Evolutionary conservation across 2,113 vertebrate species (phyloP).

Genomic region (Nanorana parkeri): DNA sequence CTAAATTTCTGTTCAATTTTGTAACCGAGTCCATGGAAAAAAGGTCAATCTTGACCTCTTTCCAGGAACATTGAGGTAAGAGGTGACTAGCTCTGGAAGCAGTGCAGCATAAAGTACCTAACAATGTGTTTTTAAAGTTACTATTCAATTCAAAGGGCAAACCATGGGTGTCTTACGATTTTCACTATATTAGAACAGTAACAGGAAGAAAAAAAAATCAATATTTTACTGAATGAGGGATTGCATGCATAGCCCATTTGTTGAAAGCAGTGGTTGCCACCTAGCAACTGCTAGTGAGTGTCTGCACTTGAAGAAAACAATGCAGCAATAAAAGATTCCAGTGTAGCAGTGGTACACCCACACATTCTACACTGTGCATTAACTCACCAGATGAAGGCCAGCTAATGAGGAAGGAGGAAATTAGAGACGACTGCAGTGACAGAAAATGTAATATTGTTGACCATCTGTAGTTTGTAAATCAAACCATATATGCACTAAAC

Average conservation of each 20-base stretch:
- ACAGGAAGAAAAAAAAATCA: background rate
- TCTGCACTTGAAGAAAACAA: conserved; percentile 11
- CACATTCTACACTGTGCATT: conserved; percentile 28
- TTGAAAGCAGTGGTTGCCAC: conserved; percentile 27
- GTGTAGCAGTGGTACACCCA: conserved; percentile 36
- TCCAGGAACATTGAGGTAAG: no score
- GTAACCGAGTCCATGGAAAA: no score
- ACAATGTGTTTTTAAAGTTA: no score
- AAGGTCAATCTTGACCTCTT: no score
- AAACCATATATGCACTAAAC: background rate
- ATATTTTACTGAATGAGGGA: background rate
- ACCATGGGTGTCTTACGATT: no score
- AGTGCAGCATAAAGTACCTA: no score
- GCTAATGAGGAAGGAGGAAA: conserved; percentile 1
- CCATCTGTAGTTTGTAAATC: background rate
- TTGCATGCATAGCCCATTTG: background rate
- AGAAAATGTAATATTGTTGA: background rate
- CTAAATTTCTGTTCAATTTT: no score
- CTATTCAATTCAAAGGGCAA: no score
- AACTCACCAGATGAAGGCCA: background rate
- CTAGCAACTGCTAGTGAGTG: conserved; percentile 43
- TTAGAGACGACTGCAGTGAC: background rate
- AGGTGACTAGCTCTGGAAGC: no score
- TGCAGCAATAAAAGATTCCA: conserved; percentile 36
- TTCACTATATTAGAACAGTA: no score